These are phyloP conservation scores for Amazona finschi DNA, from an alignment of 2,797 vertebrate genomes.

Conservation along the genomic window DNA sequence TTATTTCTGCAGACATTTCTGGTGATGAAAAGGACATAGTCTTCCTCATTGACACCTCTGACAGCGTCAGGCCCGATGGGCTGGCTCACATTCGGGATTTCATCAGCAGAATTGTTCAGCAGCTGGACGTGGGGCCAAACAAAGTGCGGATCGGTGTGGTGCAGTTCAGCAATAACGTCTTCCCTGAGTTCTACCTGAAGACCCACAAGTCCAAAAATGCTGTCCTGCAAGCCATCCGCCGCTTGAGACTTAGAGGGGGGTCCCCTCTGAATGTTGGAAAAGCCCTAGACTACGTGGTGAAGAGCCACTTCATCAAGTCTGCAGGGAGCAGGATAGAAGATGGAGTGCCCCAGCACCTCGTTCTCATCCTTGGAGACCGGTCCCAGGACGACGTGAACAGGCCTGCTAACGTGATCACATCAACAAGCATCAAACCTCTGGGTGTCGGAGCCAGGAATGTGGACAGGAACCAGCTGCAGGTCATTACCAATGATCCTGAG, in stretches of 20 bases:
- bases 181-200: slow-evolving; percentile 88
- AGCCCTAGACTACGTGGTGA: slow-evolving; percentile 85
- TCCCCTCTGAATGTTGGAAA: slow-evolving; percentile 82
- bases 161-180: slow-evolving; percentile 84
- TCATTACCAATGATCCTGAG: slow-evolving; percentile 75
- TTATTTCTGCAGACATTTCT: slow-evolving; percentile 58
- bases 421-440: slow-evolving; percentile 78
- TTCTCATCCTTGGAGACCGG: slow-evolving; percentile 87
- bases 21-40: slow-evolving; percentile 86
- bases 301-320: slow-evolving; percentile 82
- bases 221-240: slow-evolving; percentile 81
- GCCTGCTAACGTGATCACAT: slow-evolving; percentile 77
- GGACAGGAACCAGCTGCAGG: slow-evolving; percentile 78
- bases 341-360: slow-evolving; percentile 89
- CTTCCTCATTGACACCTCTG: slow-evolving; percentile 93
- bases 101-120: slow-evolving; percentile 81
- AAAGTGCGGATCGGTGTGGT: slow-evolving; percentile 86
- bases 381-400: slow-evolving; percentile 83
- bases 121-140: slow-evolving; percentile 84
- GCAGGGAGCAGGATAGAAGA: slow-evolving; percentile 84
- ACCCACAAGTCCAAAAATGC: slow-evolving; percentile 79
- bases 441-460: slow-evolving; percentile 81
- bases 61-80: slow-evolving; percentile 70
- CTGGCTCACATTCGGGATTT: slow-evolving; percentile 91
- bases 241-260: slow-evolving; percentile 85